Evolutionary conservation across 2,888 invertebrate genomes (phyloP).

Genomic region (Lamproptera curius): DNA sequence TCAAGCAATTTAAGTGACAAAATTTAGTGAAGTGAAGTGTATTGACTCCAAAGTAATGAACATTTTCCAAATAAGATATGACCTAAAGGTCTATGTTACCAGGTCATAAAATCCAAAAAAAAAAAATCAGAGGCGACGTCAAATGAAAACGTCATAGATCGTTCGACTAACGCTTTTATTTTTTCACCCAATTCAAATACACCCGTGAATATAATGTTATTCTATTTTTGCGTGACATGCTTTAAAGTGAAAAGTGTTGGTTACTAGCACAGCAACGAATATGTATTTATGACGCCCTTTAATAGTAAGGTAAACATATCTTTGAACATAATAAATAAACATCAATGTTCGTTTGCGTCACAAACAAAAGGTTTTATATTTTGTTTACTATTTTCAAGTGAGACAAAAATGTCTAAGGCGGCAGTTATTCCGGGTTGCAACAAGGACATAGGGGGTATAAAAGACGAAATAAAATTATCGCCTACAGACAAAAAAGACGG

Average conservation of each 20-base stretch:
- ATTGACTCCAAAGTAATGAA: no score
- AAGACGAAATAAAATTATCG: slow-evolving; percentile 58
- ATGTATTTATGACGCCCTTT: slow-evolving; percentile 61
- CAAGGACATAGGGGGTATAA: slow-evolving; percentile 57
- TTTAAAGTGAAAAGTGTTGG: slow-evolving; percentile 32
- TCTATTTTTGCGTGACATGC: slow-evolving; percentile 38
- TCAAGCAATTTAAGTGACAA: no score
- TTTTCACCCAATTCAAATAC: slow-evolving; percentile 35
- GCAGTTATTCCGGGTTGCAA: slow-evolving; percentile 61
- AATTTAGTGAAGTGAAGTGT: no score
- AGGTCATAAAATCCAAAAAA: no score
- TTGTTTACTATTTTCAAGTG: slow-evolving; percentile 61
- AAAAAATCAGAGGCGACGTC: no score
- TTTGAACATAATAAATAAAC: slow-evolving; percentile 55
- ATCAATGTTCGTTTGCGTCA: slow-evolving; percentile 57
- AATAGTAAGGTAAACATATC: slow-evolving; percentile 36
- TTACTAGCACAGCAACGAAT: slow-evolving; percentile 29
- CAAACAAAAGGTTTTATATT: slow-evolving; percentile 57
- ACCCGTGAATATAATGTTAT: slow-evolving; percentile 35
- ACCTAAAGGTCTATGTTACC: no score
- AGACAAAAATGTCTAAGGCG: slow-evolving; percentile 65
- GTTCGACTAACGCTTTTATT: slow-evolving; percentile 49
- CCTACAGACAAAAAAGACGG: slow-evolving; percentile 62
- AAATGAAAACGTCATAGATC: slow-evolving; percentile 31
- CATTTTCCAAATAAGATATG: no score